Percentiles rank a stretch among this genome's conserved stretches.
These are phyloP conservation scores for Sandelia bainsii DNA, from an alignment of 2,797 vertebrate species.

Conservation along the genomic window DNA sequence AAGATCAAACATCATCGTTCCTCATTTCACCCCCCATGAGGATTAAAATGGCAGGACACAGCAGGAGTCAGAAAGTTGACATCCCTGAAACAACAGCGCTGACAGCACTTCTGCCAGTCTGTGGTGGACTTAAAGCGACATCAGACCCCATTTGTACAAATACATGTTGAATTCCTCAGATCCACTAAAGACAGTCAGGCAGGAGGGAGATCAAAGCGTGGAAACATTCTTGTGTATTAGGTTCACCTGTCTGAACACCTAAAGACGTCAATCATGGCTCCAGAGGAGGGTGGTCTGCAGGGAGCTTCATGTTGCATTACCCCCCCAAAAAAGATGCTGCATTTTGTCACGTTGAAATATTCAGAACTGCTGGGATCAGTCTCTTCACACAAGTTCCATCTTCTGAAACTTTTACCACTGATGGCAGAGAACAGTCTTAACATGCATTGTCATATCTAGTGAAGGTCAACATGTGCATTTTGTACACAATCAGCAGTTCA, in stretches of 20 bases:
- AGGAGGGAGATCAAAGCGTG: constrained; percentile 60
- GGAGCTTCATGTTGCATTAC: constrained; percentile 40
- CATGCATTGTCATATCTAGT: background rate
- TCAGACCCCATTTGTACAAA: constrained; percentile 64
- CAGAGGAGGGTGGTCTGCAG: constrained; percentile 62
- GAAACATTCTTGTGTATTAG: constrained; percentile 66
- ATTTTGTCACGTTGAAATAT: constrained; percentile 46
- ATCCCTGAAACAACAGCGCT: constrained; percentile 64
- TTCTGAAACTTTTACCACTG: constrained; percentile 1
- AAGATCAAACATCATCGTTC: constrained; percentile 27
- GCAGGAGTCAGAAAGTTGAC: constrained; percentile 48
- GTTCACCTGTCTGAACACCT: constrained; percentile 69
- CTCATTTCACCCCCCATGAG: constrained; percentile 41
- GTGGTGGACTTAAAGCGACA: constrained; percentile 33
- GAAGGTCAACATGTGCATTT: background rate
- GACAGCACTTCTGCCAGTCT: constrained; percentile 55
- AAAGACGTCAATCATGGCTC: constrained; percentile 61
- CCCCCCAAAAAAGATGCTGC: background rate
- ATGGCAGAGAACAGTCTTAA: background rate
- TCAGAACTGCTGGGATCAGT: constrained; percentile 17
- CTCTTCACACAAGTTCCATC: background rate
- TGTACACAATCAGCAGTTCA: background rate
- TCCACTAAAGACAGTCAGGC: constrained; percentile 43
- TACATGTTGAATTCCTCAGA: constrained; percentile 60
- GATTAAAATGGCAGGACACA: constrained; percentile 46